Percentiles rank a stretch among this genome's conserved stretches.
These are phyloP conservation scores for Heterotis niloticus DNA, from an alignment of 2,113 vertebrate genomes.

Conservation along the genomic window DNA sequence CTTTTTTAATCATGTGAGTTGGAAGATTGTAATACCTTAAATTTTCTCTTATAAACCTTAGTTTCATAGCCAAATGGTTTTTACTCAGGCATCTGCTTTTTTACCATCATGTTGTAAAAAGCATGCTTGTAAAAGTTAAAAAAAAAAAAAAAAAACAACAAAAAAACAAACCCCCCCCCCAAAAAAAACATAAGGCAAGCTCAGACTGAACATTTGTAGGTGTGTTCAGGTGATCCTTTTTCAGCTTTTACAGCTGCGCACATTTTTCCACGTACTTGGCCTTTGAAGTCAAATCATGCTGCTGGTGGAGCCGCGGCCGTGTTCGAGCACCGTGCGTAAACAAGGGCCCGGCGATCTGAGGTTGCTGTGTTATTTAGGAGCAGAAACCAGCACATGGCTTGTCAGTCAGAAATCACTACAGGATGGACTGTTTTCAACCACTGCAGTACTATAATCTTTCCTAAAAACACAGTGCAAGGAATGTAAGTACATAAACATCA, in stretches of 20 bases:
- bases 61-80: background rate
- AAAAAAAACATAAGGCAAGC: background rate
- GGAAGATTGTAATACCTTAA: too few relatives aligned
- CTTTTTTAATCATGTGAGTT: too few relatives aligned
- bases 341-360: background rate
- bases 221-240: background rate
- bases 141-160: too few relatives aligned
- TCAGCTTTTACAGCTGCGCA: background rate
- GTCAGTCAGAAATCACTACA: background rate
- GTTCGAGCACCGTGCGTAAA: background rate
- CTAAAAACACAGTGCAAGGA: background rate
- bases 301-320: too few relatives aligned
- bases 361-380: background rate
- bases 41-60: background rate
- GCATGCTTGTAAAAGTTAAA: too few relatives aligned
- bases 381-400: background rate
- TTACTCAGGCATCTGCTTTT: constrained; percentile 19
- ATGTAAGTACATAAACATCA: background rate
- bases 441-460: background rate
- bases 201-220: constrained; percentile 2
- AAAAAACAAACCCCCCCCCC: too few relatives aligned
- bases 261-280: too few relatives aligned
- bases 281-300: too few relatives aligned
- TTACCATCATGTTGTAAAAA: constrained; percentile 12
- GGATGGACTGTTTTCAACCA: background rate